Percentiles rank a stretch among this genome's conserved stretches.
These are phyloP conservation scores for Sphaerodactylus townsendi DNA, from an alignment of 2,113 vertebrate species.

Conservation along the genomic window DNA sequence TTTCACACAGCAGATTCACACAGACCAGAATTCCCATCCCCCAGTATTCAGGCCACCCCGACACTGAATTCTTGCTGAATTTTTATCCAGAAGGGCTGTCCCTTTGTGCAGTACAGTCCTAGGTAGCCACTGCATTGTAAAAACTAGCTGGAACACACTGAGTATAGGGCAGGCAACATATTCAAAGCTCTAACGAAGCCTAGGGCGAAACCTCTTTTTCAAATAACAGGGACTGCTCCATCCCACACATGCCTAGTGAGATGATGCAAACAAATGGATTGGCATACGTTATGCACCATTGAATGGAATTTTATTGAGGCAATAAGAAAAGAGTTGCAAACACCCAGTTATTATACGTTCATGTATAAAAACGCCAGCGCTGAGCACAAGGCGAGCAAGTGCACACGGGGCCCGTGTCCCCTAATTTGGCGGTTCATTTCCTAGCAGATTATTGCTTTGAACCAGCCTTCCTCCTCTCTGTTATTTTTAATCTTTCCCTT, in stretches of 20 bases:
- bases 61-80: background rate
- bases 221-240: slow-evolving; percentile 31
- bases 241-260: slow-evolving; percentile 49
- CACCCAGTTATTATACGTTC: slow-evolving; percentile 39
- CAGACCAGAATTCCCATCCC: too few relatives aligned
- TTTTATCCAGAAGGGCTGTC: background rate
- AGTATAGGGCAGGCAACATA: background rate
- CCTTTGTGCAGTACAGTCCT: background rate
- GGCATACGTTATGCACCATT: slow-evolving; percentile 55
- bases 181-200: background rate
- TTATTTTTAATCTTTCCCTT: slow-evolving; percentile 46
- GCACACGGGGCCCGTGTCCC: slow-evolving; percentile 32
- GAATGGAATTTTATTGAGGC: slow-evolving; percentile 56
- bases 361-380: slow-evolving; percentile 14
- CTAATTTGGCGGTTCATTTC: slow-evolving; percentile 48
- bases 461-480: slow-evolving; percentile 49
- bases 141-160: background rate
- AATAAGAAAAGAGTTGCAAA: slow-evolving; percentile 62
- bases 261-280: slow-evolving; percentile 53
- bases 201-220: slow-evolving; percentile 40
- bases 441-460: slow-evolving; percentile 64
- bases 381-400: slow-evolving; percentile 45
- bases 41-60: too few relatives aligned
- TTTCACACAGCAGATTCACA: too few relatives aligned
- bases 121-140: background rate